Evolutionary conservation across 2,797 vertebrate species (phyloP), one percentile per base, ranked within the genome.

Genomic region (Alca torda): DNA sequence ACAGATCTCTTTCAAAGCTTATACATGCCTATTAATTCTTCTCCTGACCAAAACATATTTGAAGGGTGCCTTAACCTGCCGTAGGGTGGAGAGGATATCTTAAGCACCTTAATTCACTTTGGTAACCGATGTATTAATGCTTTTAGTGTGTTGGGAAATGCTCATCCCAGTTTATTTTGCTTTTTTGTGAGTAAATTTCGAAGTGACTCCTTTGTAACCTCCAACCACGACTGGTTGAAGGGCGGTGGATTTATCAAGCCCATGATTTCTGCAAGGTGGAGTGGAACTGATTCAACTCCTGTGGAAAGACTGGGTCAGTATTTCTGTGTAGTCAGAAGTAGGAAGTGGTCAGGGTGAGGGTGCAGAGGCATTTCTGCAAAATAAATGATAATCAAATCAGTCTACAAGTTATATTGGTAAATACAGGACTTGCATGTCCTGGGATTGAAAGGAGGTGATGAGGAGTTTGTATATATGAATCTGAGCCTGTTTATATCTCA

Each of bases 1-100:
- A 83, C 15, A 59, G 56, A 45, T 74, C 61, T 91, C 80, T 91
- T 92, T 89, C 88, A 94, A 94, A 84, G 64, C 69, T 77, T 31
- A 31, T 35, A 46, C 24, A 4, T 76, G 72, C 53, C 41, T 79
- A 30, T 67, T 87, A 87, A 64, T 96, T 81, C 37, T 93, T 83
- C 35, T 69, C 20, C 68, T 82, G 65, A 51, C 23, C 31, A 28
- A 92, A 91, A 74, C n/a, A 65, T 51, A 57, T 57, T 77, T 91
- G 56, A 70, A 63, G 76, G 68, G 56, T 84, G 56, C 50, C 30
- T 83, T 59, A 94, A 37, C 5, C 23, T 85, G 84, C 56, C n/a
- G 51, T 9, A 63, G 17, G 16, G 14, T 63, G 43, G 48, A 76
- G 50, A 77, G 77, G 59, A 43, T 41, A 65, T 6, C 35, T 87